Base-by-base conservation (phyloP, 2,113 vertebrate species). In the Ginglymostoma cirratum region DNA sequence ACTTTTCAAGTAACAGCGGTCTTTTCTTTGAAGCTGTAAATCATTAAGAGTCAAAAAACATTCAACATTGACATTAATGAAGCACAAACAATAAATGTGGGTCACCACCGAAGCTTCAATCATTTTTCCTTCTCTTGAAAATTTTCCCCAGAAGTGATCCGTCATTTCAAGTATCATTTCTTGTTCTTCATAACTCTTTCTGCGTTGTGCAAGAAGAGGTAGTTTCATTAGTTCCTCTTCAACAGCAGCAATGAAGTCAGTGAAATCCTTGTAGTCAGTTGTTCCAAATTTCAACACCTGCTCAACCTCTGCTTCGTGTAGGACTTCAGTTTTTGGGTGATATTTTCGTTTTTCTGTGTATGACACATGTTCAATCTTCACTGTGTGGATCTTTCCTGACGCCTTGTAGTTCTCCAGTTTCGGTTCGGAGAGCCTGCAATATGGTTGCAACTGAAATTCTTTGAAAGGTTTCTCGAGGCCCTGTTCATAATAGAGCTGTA, bases 201-300 rank as follows among this genome's bases (percentile, higher is more conserved):
- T 98, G 23, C 97, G 98, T 72, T 97, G 98, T 76, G 97, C 96
- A 78, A 97, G 23, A 0, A 97, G 5, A 0, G 98, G 97, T 96
- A 99, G 97, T 90, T 98, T 98, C 97, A 98, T 97, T 52, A 99
- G 98, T 96, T 99, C 99, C 96, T 99, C 99, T 86, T 99, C 98
- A 0, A 99, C 97, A 0, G 98, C 97, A 2, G 97, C 96, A 0
- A 99, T 97, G 94, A 99, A 98, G 96, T 99, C 98, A 0, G 98
- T 98, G 96, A 99, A 98, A 96, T 99, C 99, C 0, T 96, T 96
- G 12, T 98, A 98, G 55, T 98, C 98, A 0, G 97, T 98, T 96
- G 98, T 98, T 96, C 99, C 99, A 96, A 99, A 96, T 97, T 99
- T 99, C 69, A 99, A 97, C 98, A 99, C 98, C 97, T 99, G 99